phyloP scores from a whole-genome alignment of 35 echinoderm and acorn worm species.

The Lytechinus variegatus region DNA sequence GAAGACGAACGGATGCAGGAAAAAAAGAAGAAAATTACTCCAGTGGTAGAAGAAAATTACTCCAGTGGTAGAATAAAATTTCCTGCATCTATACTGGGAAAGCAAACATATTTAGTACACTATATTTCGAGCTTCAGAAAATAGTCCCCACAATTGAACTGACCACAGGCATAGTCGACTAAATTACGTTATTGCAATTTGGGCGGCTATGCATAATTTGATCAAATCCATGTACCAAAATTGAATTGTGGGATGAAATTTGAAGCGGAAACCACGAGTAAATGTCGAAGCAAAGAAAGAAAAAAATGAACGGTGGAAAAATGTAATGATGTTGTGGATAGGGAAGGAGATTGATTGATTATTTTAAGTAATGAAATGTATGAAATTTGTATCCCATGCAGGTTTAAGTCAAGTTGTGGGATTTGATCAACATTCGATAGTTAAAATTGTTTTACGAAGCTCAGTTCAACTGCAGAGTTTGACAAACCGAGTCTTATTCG shows the following conservation, averaged over 20 bases:
- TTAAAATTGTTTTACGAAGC: no score
- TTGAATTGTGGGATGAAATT: background rate
- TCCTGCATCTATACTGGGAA: background rate
- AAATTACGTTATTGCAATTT: constrained; percentile 20
- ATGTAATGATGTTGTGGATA: background rate
- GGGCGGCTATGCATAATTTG: constrained; percentile 9
- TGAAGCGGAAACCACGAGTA: background rate
- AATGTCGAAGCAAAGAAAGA: background rate
- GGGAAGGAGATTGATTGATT: background rate
- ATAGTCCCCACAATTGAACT: background rate
- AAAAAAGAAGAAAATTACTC: background rate
- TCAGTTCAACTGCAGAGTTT: no score
- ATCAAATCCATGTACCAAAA: background rate
- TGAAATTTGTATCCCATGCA: background rate
- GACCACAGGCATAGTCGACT: background rate
- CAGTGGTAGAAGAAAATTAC: background rate
- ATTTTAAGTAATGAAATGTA: background rate
- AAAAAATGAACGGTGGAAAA: background rate
- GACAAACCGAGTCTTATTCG: no score
- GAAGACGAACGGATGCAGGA: background rate
- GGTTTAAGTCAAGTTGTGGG: no score
- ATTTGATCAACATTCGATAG: no score
- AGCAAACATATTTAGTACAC: background rate
- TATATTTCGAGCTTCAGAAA: background rate
- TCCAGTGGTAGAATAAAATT: background rate